phyloP scores from a whole-genome alignment of 2,888 invertebrate genomes.

The Dasysyrphus albostriatus region DNA sequence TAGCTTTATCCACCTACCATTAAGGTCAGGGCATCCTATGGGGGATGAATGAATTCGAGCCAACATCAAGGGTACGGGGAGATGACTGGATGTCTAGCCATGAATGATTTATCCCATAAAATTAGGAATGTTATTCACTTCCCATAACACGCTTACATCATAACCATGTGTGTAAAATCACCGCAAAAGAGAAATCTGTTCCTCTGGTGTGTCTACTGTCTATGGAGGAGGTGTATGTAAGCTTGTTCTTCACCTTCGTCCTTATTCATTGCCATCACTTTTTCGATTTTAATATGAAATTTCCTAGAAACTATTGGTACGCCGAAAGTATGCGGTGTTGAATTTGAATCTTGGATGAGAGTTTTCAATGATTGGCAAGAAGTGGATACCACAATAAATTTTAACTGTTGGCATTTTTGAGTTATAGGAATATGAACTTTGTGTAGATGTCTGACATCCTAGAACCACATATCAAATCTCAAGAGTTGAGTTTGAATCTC shows the following conservation, averaged over 20 bases:
- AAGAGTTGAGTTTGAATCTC: background rate
- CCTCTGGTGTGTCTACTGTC: background rate
- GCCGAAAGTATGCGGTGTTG: slow-evolving; percentile 2
- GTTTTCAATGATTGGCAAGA: slow-evolving; percentile 30
- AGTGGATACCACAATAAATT: slow-evolving; percentile 50
- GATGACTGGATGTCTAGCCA: slow-evolving; percentile 77
- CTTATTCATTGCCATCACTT: background rate
- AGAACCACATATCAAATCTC: slow-evolving; percentile 6
- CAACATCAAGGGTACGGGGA: slow-evolving; percentile 22
- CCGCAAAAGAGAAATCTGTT: slow-evolving; percentile 54
- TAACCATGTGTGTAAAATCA: slow-evolving; percentile 66
- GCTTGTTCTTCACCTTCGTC: slow-evolving; percentile 1
- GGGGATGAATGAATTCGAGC: slow-evolving; percentile 22
- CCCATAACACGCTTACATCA: slow-evolving; percentile 61
- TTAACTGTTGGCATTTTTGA: slow-evolving; percentile 39
- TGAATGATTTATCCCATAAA: slow-evolving; percentile 82
- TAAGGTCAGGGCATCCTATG: slow-evolving; percentile 59
- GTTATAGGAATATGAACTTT: background rate
- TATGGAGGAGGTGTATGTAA: background rate
- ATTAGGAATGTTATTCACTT: slow-evolving; percentile 74
- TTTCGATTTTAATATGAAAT: slow-evolving; percentile 29
- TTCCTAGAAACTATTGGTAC: slow-evolving; percentile 37
- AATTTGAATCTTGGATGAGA: slow-evolving; percentile 10
- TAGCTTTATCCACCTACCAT: background rate
- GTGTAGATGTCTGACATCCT: slow-evolving; percentile 9